phyloP scores from a whole-genome alignment of 2,888 invertebrate genomes.

The Oegoconia quadripuncta region DNA sequence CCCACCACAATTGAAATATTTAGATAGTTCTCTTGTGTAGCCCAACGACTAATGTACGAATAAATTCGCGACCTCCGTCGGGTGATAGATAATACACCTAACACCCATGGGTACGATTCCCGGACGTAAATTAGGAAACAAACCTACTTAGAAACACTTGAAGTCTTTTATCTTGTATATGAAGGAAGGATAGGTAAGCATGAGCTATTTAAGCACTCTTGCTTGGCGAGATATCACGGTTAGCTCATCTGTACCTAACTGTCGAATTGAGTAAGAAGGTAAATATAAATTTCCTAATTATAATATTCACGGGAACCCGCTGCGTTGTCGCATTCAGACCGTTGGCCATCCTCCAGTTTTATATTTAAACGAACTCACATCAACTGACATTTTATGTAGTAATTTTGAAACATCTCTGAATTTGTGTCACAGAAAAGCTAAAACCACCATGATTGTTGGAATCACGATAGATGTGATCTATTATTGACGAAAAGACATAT shows the following conservation, averaged over 20 bases:
- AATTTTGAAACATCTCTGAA: slow-evolving; percentile 37
- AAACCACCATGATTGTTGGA: not conserved
- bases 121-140: no score
- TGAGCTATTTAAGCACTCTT: no score
- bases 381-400: slow-evolving; percentile 27
- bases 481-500: not conserved
- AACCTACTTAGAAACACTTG: no score
- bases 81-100: no score
- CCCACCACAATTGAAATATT: slow-evolving; percentile 16
- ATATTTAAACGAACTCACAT: slow-evolving; percentile 56
- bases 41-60: no score
- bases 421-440: slow-evolving; percentile 18
- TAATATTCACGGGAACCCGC: slow-evolving; percentile 64
- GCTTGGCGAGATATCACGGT: no score
- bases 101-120: no score
- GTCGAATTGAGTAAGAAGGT: slow-evolving; percentile 38
- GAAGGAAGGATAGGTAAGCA: no score
- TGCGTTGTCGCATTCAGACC: slow-evolving; percentile 42
- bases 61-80: no score
- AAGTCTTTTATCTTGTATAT: no score
- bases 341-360: slow-evolving; percentile 30
- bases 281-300: slow-evolving; percentile 69
- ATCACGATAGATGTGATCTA: not conserved
- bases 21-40: no score
- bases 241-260: no score